phyloP scores from a whole-genome alignment of 2,113 vertebrate species.

The Myotis davidii region DNA sequence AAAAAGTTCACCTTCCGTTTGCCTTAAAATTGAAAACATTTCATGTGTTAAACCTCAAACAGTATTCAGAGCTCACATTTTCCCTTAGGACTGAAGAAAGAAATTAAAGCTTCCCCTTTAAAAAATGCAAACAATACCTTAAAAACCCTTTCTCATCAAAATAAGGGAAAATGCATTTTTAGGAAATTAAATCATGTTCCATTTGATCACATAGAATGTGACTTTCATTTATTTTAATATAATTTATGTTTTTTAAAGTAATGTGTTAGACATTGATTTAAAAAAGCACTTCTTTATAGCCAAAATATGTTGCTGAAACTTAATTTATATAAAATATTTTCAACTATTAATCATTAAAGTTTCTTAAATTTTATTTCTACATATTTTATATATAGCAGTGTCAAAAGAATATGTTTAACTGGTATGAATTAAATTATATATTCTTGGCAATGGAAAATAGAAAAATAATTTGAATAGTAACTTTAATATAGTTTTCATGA shows the following conservation, averaged over 20 bases:
- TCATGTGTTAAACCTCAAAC: neutral
- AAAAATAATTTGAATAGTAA: constrained; percentile 18
- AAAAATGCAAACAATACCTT: constrained; percentile 18
- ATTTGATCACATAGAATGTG: neutral
- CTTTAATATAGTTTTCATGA: constrained; percentile 2
- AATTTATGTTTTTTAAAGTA: neutral
- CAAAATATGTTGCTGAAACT: neutral
- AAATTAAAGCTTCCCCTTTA: neutral
- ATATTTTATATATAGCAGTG: neutral
- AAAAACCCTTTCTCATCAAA: neutral
- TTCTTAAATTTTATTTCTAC: constrained; percentile 6
- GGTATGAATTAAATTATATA: neutral
- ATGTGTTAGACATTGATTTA: neutral
- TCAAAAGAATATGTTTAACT: neutral
- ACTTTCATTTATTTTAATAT: constrained; percentile 29
- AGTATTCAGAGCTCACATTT: neutral
- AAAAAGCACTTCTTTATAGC: constrained; percentile 1
- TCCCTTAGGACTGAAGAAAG: neutral
- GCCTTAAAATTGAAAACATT: constrained; percentile 3
- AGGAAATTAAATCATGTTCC: constrained; percentile 27
- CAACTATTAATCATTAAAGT: neutral
- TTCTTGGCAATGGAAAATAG: neutral
- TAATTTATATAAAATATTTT: neutral
- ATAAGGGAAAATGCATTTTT: neutral
- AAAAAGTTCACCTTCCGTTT: neutral